Evolutionary conservation across 1,140 invertebrate species (phyloP), one percentile per base, ranked within the genome.

Genomic region (Pygmarrhopalites habei): DNA sequence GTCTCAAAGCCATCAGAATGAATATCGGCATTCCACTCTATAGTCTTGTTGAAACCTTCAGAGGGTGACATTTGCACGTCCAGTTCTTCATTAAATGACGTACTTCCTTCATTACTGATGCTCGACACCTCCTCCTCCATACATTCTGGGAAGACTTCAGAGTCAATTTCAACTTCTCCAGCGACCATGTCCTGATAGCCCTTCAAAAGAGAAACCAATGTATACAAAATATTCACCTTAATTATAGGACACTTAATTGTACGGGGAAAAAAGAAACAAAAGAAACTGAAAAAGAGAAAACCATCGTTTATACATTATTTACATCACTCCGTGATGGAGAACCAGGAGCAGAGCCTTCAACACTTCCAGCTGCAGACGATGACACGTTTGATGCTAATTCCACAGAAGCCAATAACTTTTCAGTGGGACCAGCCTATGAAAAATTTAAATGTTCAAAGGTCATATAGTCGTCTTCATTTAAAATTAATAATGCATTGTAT

Each of bases 101-200:
- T 35, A 7, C 5, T 7, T 35, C 5, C 15, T 7, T 35, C 32
- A 56, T 26, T 39, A n/a, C 2, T 23, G 21, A 5, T 3, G 25
- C 15, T 39, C 2, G 5, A 19, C 10, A 19, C 14, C 3, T 58
- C 56, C 7, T 58, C 44, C 1, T 51, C 52, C 14, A 28, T 14
- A 12, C 2, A 25, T 15, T 52, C 23, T 12, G 25, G 23, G 7
- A 49, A 7, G 19, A 44, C 32, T 2, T 29, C 39, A 23, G 57
- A 1, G n/a, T 53, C 65, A n/a, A 41, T 23, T 51, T 51, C 55
- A 2, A 57, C 15, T 19, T 62, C 65, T 4, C 51, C 28, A 19
- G 47, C 44, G 26, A 49, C 51, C 14, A 21, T 10, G 2, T 47
- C 53, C 14, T 63, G 44, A 58, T 21, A 60, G 23, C 17, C 44